Evolutionary conservation across 2,888 invertebrate species (phyloP), one percentile per base, ranked within the genome.

Genomic region (Mellilla xanthometata): DNA sequence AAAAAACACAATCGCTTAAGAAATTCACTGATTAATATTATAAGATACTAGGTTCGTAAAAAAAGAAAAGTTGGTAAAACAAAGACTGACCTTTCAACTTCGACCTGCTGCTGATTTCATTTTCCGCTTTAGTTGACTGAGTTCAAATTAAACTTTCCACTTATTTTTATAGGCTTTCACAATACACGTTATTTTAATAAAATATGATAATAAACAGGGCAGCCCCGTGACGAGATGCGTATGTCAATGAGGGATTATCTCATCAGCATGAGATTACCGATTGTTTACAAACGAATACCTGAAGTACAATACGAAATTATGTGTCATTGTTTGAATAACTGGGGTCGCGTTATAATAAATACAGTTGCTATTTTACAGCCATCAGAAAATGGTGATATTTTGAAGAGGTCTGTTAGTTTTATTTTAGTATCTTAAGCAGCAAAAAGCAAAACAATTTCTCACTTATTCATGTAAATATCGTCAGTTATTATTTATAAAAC

Each of bases 231-330:
- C 29, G 8, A 30, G 28, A 12, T 24, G 12, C 41, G 15, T 23
- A n/a, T 36, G 27, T 41, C 51, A 54, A 40, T 53, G 45, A 48
- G 35, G 52, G 47, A 56, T 63, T 62, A 68, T 68, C 59, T 68
- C 63, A 68, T 49, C 48, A 52, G 51, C 52, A 51, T 42, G 34
- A 41, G 60, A 65, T 62, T 53, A 28, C 52, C 34, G 23, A 34
- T 48, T 76, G 68, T 78, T 80, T 77, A 77, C 60, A 70, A 79
- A 79, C 2, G 26, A n/a, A n/a, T 35, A 19, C 27, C 10, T 27
- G 10, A 12, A 13, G 15, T 27, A 28, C 62, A 77, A 53, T 54
- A 62, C 55, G 52, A 66, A 68, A 68, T 62, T 56, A 58, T 65
- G 61, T 59, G 52, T 63, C 47, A 55, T 49, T 69, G 69, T 68